Base-by-base conservation (phyloP, 2,113 vertebrate species). In the Bufo bufo region DNA sequence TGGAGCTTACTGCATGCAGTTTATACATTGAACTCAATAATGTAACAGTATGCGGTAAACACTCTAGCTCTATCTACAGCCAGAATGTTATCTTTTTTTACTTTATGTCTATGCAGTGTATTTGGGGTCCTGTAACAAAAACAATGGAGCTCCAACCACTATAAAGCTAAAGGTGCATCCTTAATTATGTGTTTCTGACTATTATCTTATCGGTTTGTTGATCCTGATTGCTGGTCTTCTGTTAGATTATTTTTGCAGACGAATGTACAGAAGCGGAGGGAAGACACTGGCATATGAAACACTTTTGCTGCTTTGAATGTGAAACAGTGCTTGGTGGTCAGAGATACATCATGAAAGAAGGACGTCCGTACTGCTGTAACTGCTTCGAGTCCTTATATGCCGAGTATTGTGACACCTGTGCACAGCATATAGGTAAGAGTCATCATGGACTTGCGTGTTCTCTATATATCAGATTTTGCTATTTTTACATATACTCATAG, bases 311-410 rank as follows among this genome's bases (percentile, higher is more conserved):
- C 93, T 99, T 98, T 0, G 98, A 99, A 92, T 99, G 98, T 0
- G 98, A 99, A 94, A 97, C 97, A 0, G 97, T 97, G 81, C 94
- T 99, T 89, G 98, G 98, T 0, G 98, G 98, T 14, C 98, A 99
- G 94, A 96, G 98, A 79, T 99, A 99, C 94, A 99, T 99, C 94
- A 99, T 99, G 98, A 99, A 99, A 94, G 98, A 99, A 0, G 98
- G 98, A 10, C 93, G 97, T 11, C 98, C 98, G 16, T 99, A 99
- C 94, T 99, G 98, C 92, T 99, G 98, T 94, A 95, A 94, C 94
- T 99, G 98, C 93, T 99, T 99, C 0, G 96, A 99, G 94, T 98
- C 98, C 75, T 94, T 99, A 87, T 99, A 99, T 0, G 97, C 98
- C 0, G 98, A 99, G 90, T 99, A 98, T 91, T 99, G 98, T 0